Conservation (phyloP, 1,140 invertebrate species). For the Leucophenga varia region DNA sequence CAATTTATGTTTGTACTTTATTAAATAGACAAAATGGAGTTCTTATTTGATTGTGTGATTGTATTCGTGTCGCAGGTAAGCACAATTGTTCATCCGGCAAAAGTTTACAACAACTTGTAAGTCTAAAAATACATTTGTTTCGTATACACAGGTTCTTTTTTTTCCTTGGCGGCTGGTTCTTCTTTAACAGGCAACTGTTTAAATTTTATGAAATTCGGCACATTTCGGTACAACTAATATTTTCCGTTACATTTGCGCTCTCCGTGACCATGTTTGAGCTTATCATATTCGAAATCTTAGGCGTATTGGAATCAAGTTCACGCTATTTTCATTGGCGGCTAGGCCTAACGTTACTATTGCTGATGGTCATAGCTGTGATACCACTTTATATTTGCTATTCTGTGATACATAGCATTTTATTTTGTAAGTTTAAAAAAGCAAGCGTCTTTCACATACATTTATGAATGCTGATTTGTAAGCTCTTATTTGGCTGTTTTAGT, state of each 20-base stretch:
- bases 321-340: constrained; percentile 96
- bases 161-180: constrained; percentile 97
- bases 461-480: background rate
- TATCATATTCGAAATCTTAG: constrained; percentile 99
- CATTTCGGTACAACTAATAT: constrained; percentile 90
- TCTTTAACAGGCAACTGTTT: constrained; percentile 98
- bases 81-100: constrained; percentile 1
- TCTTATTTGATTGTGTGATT: constrained; percentile 69
- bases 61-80: constrained; percentile 70
- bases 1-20: no score
- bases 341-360: constrained; percentile 86
- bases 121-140: background rate
- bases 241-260: constrained; percentile 94
- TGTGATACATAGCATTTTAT: constrained; percentile 85
- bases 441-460: background rate
- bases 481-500: constrained; percentile 69
- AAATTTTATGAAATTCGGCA: constrained; percentile 98
- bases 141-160: constrained; percentile 74
- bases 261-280: constrained; percentile 99
- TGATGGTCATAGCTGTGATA: constrained; percentile 94
- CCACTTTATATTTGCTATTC: constrained; percentile 98
- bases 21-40: constrained; percentile 60
- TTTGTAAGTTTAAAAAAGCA: constrained; percentile 72
- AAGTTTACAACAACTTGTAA: background rate
- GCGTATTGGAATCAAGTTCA: constrained; percentile 87